Evolutionary conservation across 2,797 vertebrate genomes (phyloP), one percentile per base, ranked within the genome.

Genomic region (Eospalax fontanierii): DNA sequence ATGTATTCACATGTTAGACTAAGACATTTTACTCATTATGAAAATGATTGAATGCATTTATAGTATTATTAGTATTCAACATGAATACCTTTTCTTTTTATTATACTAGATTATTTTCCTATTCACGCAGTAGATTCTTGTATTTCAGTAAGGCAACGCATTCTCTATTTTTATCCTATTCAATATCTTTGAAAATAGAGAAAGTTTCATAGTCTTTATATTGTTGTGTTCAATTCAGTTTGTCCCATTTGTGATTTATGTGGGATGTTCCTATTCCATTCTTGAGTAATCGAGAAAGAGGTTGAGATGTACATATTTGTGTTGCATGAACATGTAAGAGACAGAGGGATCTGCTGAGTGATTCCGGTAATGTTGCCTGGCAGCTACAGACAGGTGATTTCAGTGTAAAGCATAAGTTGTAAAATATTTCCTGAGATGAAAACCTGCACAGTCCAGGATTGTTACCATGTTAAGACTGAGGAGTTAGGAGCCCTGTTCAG

Each of bases 181-280:
- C 35, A 70, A 0, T 97, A 50, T 87, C 38, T 87, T 93, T 95
- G 95, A 92, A 96, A 97, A 93, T 19, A 81, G 88, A 93, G 46
- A 78, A 38, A 89, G 18, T 59, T 89, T 87, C 40, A 71, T 80
- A 40, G 22, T 74, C 38, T 97, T 82, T 90, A 38, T 92, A 71
- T 96, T 38, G 59, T 40, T 43, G 16, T 89, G 65, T 81, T 94
- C 75, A 91, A 28, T 46, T 96, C 91, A 78, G 9, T 54, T 63
- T 21, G 59, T 93, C 87, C 87, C 61, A 30, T 84, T 95, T 63
- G 22, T 22, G 28, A 59, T 92, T 76, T 95, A 43, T 84, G 33
- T 73, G 54, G 89, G 80, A 84, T 43, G 87, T 89, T 84, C 35
- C 26, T 84, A 50, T 10, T 65, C 50, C 40, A 86, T 76, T 92